A percentile compares a stretch with the other conserved stretches of the same genome.
These are phyloP conservation scores for Zaprionus capensis DNA, from an alignment of 1,140 invertebrate genomes.

Conservation along the genomic window DNA sequence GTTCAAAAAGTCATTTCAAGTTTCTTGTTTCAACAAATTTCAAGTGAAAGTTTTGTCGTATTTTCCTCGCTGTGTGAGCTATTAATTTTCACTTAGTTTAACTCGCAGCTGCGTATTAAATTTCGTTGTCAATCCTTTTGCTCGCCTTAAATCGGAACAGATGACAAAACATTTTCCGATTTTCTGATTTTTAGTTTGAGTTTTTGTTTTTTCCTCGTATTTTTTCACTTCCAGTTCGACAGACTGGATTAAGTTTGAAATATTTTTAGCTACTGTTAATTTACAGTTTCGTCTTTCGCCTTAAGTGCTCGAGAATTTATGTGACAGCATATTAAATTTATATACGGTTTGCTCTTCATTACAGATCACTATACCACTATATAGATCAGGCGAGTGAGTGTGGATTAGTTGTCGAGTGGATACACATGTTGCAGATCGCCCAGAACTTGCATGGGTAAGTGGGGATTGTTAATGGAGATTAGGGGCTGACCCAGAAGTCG, in stretches of 20 bases:
- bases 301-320: constrained; percentile 75
- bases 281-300: constrained; percentile 53
- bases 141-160: constrained; percentile 66
- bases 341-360: constrained; percentile 74
- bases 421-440: constrained; percentile 52
- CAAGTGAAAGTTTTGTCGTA: constrained; percentile 68
- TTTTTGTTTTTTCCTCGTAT: constrained; percentile 5
- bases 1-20: constrained; percentile 80
- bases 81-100: constrained; percentile 77
- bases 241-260: constrained; percentile 37
- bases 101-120: constrained; percentile 61
- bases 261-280: constrained; percentile 72
- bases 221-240: constrained; percentile 18
- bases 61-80: constrained; percentile 22
- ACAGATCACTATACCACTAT: constrained; percentile 61
- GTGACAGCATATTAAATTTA: constrained; percentile 80
- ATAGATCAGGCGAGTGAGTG: constrained; percentile 19
- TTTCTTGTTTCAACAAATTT: constrained; percentile 68
- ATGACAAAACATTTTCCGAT: constrained; percentile 75
- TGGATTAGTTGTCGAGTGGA: constrained; percentile 59
- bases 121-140: constrained; percentile 69
- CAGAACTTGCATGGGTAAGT: constrained; percentile 55
- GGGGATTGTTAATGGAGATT: constrained; percentile 6
- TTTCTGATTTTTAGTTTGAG: constrained; percentile 3
- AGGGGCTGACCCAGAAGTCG: constrained; percentile 12